Evolutionary conservation across 1,140 invertebrate species (phyloP), one percentile per base, ranked within the genome.

Genomic region (Galleria mellonella): DNA sequence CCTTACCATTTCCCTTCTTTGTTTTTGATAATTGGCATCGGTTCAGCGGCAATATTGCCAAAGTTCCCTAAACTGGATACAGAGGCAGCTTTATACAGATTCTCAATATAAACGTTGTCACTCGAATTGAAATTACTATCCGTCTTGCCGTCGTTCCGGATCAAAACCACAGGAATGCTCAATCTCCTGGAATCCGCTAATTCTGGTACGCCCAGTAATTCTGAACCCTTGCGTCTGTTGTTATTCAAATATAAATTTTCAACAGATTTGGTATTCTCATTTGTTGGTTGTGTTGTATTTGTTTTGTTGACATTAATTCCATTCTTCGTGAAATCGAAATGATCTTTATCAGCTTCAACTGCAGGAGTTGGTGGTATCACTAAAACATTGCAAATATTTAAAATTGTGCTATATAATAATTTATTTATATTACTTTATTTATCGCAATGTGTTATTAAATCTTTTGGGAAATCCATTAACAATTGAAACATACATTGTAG

Each of bases 1-100:
- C 44, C 56, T 63, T 58, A 84, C 81, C 81, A 84, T 71, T 84
- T 84, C n/a, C 81, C 81, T 54, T 84, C 74, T 23, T 79, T 84
- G 36, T 84, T 83, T 50, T 83, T 83, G 14, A 82, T 78, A 30
- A 83, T 75, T 2, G 81, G 78, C 74, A 84, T 68, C 3, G 81
- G 78, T 46, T 84, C 81, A 0, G 61, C 74, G 0, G 62, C 75
- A 17, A 82, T 69, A 33, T 58, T 68, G 1, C 79, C 77, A 14
- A 84, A 81, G 55, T 82, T 82, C 2, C 81, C 81, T 36, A 84
- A 59, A 65, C 81, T 84, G 0, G 74, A 72, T 11, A 77, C 73
- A 1, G 81, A 84, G 0, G 74, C 76, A 0, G 81, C 76, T 47
- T 81, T 84, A 39, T 75, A 83, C 27, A 84, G 47, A 48, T 84